These are phyloP conservation scores for Xenopus laevis DNA, from an alignment of 2,113 vertebrate genomes.

Conservation along the genomic window DNA sequence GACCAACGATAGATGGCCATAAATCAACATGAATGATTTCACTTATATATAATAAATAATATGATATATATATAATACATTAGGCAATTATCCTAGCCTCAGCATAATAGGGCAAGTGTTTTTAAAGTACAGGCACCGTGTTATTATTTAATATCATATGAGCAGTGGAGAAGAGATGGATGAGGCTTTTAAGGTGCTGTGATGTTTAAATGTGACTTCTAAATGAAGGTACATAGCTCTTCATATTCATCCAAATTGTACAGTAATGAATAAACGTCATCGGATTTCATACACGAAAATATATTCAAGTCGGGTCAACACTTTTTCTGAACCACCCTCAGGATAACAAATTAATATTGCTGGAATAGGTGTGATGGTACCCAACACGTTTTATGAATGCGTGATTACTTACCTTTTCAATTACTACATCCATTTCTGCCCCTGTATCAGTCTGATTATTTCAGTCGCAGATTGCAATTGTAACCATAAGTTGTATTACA, in stretches of 20 bases:
- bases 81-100: constrained; percentile 36
- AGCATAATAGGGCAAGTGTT: constrained; percentile 27
- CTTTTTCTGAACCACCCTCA: no score
- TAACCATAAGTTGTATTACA: no score
- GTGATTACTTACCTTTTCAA: no score
- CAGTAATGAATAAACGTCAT: background rate
- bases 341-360: no score
- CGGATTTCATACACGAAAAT: no score
- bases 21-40: constrained; percentile 39
- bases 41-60: constrained; percentile 47
- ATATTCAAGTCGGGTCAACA: no score
- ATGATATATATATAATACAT: constrained; percentile 46
- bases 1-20: constrained; percentile 24
- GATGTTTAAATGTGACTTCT: background rate
- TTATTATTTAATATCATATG: constrained; percentile 16
- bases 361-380: no score
- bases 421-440: no score
- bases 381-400: no score
- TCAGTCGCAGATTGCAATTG: no score
- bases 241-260: background rate
- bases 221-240: constrained; percentile 4
- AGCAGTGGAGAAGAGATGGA: constrained; percentile 58
- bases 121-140: constrained; percentile 14
- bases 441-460: no score
- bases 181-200: constrained; percentile 63